Conservation (phyloP, 1,140 invertebrate species). For the Forficula auricularia region DNA sequence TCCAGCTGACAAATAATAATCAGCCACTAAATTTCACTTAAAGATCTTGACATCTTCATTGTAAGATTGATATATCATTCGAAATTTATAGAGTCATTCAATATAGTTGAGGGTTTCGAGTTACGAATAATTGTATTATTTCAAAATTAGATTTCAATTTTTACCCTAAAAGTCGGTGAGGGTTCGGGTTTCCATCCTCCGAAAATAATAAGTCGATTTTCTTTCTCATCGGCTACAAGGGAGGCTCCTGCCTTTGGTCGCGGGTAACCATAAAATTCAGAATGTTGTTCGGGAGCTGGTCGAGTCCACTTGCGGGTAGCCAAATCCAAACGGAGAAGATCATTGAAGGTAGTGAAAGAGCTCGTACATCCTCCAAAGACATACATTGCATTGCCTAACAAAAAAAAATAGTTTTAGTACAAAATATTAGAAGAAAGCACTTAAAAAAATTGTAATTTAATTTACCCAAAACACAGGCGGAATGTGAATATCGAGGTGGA, state of each 20-base stretch:
- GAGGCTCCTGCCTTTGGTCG: constrained; percentile 89
- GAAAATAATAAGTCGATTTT: constrained; percentile 54
- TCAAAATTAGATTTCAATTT: too few relatives aligned
- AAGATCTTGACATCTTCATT: too few relatives aligned
- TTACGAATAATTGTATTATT: too few relatives aligned
- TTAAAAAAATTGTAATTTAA: too few relatives aligned
- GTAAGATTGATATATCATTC: too few relatives aligned
- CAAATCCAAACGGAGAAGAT: constrained; percentile 86
- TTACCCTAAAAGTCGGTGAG: constrained; percentile 71
- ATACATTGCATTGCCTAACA: constrained; percentile 61
- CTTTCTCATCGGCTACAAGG: constrained; percentile 66
- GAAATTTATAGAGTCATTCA: too few relatives aligned
- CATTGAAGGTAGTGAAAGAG: constrained; percentile 88
- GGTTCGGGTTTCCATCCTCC: constrained; percentile 90
- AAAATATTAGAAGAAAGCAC: too few relatives aligned
- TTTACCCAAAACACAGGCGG: constrained; percentile 53
- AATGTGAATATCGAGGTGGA: constrained; percentile 79
- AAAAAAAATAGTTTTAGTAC: constrained; percentile 9
- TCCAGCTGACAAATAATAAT: too few relatives aligned
- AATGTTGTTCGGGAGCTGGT: constrained; percentile 22
- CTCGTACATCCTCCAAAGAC: constrained; percentile 93
- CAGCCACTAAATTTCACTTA: too few relatives aligned
- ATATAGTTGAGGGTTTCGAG: too few relatives aligned
- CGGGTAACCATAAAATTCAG: constrained; percentile 44
- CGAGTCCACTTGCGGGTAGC: constrained; percentile 65